Evolutionary conservation across 2,797 vertebrate genomes (phyloP), one percentile per base, ranked within the genome.

Genomic region (Pangasius macronema): DNA sequence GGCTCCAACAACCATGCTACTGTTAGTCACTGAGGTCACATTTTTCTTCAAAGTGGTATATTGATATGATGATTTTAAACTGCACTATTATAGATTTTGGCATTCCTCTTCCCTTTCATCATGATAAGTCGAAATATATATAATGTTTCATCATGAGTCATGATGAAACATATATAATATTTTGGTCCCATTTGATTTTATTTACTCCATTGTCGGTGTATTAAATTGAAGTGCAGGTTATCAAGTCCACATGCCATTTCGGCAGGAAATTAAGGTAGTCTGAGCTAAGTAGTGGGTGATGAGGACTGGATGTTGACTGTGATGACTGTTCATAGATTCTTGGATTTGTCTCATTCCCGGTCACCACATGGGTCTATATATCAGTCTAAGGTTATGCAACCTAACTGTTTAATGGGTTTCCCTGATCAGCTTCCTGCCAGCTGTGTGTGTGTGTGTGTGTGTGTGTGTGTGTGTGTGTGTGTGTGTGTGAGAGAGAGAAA

Each of bases 371-470:
- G 27, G 82, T 30, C 24, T 33, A 24, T 68, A 42, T 42, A n/a
- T 8, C 27, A 79, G 63, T 87, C 59, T 46, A 46, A 83, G 16
- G 79, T 89, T 89, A 85, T 87, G 86, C 85, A 89, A 86, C 70
- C 46, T 42, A 55, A 27, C 70, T 73, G 46, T 86, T 89, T 88
- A 88, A 87, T 87, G 83, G 85, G 87, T 76, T 85, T 85, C 68
- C 83, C 88, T 76, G 84, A 68, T 89, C 65, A 61, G 84, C 55
- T 82, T 76, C 67, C 61, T 63, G 51, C 55, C 33, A 59, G 75
- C n/a, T 75, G 75, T 55, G 82, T 57, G 46, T 24, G n/a, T 22
- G 57, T 77, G 57, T 65, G 72, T 16, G 49, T 9, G 46, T 8
- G 46, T 8, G 46, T 8, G 46, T 8, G 46, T 11, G 49, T 11